Evolutionary conservation across 1,140 invertebrate genomes (phyloP).

Genomic region (Himalopsyche phryganea): DNA sequence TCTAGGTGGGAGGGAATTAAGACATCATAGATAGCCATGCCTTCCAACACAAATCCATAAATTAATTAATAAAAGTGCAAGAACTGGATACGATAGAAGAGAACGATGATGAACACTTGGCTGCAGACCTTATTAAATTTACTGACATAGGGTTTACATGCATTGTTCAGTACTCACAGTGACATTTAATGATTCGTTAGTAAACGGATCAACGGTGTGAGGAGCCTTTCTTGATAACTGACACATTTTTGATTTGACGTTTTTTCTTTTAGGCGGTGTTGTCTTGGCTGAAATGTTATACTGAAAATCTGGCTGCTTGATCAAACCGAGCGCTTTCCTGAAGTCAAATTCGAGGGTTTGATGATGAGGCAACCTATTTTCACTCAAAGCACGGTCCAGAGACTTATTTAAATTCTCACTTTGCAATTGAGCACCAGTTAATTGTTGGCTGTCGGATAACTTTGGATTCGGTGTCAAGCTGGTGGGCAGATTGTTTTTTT

Average conservation of each 20-base stretch:
- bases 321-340: constrained; percentile 19
- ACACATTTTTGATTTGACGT: constrained; percentile 1
- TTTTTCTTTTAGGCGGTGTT: constrained; percentile 20
- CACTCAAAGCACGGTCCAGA: background rate
- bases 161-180: constrained; percentile 22
- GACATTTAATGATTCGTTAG: constrained; percentile 21
- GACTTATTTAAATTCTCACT: constrained; percentile 10
- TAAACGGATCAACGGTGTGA: constrained; percentile 4
- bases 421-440: background rate
- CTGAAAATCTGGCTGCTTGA: constrained; percentile 13
- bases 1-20: no score
- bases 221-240: constrained; percentile 1
- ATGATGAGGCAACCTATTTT: background rate
- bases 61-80: no score
- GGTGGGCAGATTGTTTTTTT: no score
- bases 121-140: no score
- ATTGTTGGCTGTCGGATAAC: no score
- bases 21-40: no score
- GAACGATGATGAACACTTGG: no score
- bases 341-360: constrained; percentile 12
- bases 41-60: no score
- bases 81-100: no score
- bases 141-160: no score
- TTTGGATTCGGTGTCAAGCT: no score
- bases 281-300: constrained; percentile 6